Base-by-base conservation (phyloP, 2,888 invertebrate species). In the Drosophila affinis region DNA sequence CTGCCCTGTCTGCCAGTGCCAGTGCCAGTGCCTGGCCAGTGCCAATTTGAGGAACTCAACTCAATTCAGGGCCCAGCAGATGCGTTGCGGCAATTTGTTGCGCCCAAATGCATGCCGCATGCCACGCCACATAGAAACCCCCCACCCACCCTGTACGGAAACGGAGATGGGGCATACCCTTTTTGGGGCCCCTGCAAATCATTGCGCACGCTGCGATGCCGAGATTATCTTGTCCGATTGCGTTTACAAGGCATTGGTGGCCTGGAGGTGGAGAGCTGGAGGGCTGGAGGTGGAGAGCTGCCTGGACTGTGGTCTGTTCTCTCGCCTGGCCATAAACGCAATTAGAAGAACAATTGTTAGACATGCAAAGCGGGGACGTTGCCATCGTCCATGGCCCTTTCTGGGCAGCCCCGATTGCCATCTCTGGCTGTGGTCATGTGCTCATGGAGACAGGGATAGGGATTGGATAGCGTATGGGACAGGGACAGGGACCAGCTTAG, bases 311-410 rank as follows among this genome's bases (percentile, higher is more conserved):
- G 29, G 39, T 56, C 53, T 45, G 39, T 51, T 58, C 79, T 77
- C 71, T 71, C 70, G 77, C 58, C 76, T 72, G 77, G 72, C 82
- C 81, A 88, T 88, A 84, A 87, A 78, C 81, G 89, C 87, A 87
- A 87, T 87, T 87, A 87, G 87, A 87, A 87, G 83, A 87, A 88
- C 88, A 89, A 87, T 89, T 87, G 87, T 85, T 87, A 87, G 89
- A 87, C 88, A 87, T 81, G 87, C 84, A 86, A 88, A 87, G 81
- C 76, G 72, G 51, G 73, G 52, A 67, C 67, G 53, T 59, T 60
- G 64, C 45, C 56, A 59, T 29, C 47, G 55, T 55, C 47, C 57
- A 52, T 12, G 56, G 76, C 82, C 85, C 79, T 81, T 74, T 29
- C 29, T 44, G 61, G 48, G 48, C 52, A 51, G 75, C 44, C 69